Percentiles rank a stretch among this genome's conserved stretches.
phyloP scores from a whole-genome alignment of 2,113 vertebrate genomes.

The pig (Sus scrofa) region T2T-Sscrofa CM000820.6:58608001-58608500 shows the following conservation, averaged over 20 bases:
- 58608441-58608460: neutral
- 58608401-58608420: neutral
- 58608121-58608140: neutral
- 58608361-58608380: conserved; percentile 71
- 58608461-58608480: neutral
- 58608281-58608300: conserved; percentile 71
- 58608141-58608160: neutral
- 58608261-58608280: conserved; percentile 28
- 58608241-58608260: neutral
- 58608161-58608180: neutral
- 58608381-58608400: conserved; percentile 69
- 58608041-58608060: conserved; percentile 33
- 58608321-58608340: conserved; percentile 85
- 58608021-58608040: conserved; percentile 29
- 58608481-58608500: neutral
- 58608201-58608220: neutral
- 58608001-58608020: neutral
- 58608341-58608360: conserved; percentile 73
- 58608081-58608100: neutral
- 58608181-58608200: neutral
- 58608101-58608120: neutral
- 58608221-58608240: conserved; percentile 20
- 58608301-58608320: conserved; percentile 85
- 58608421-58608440: neutral
- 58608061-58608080: neutral